Conservation (phyloP, 2,113 vertebrate genomes). For the Romanogobio albipinnatus region DNA sequence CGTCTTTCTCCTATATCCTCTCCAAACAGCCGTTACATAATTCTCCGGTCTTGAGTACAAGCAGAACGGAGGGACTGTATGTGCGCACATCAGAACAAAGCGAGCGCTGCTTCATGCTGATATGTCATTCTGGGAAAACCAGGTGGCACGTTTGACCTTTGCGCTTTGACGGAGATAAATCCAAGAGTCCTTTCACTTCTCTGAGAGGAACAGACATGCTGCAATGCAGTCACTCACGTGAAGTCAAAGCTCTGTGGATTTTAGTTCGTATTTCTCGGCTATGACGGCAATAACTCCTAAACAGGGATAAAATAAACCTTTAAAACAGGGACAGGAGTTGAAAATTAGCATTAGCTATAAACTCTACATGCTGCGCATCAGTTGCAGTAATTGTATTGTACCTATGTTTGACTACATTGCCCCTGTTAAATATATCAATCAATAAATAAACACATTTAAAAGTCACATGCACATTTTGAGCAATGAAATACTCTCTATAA, state of each 20-base stretch:
- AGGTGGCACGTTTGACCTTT: conserved; percentile 40
- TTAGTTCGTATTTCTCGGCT: background rate
- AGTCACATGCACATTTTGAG: background rate
- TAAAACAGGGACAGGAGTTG: too few species aligned
- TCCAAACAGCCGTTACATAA: conserved; percentile 30
- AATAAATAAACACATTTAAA: background rate
- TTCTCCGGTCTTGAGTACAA: background rate
- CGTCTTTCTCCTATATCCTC: conserved; percentile 1
- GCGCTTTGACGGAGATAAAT: conserved; percentile 1
- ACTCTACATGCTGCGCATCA: too few species aligned
- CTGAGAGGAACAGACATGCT: background rate
- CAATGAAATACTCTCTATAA: background rate
- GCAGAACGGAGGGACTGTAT: background rate
- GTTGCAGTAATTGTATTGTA: too few species aligned
- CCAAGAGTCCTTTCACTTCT: conserved; percentile 15
- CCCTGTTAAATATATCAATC: too few species aligned
- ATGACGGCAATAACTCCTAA: background rate
- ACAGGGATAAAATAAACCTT: background rate
- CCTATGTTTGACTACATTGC: too few species aligned
- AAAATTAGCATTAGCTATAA: too few species aligned
- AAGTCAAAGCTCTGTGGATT: background rate
- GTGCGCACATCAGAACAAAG: background rate
- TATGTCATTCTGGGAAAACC: conserved; percentile 17
- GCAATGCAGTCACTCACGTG: background rate
- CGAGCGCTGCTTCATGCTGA: conserved; percentile 20